These are phyloP conservation scores for Araneus ventricosus DNA, from an alignment of 1,140 invertebrate species.

Conservation along the genomic window DNA sequence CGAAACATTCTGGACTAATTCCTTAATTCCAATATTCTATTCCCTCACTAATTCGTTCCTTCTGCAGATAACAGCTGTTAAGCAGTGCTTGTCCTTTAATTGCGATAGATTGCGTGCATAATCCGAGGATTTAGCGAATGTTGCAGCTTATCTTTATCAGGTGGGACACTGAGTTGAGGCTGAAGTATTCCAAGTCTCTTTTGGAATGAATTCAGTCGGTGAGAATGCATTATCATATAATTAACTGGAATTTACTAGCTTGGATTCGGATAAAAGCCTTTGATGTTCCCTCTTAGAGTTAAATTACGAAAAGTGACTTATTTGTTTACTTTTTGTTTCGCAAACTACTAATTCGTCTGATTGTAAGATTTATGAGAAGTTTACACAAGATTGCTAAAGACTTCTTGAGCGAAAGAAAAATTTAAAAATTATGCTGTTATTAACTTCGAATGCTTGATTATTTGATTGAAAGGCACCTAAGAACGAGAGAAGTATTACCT, in stretches of 20 bases:
- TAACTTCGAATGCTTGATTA: no score
- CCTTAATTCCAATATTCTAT: neutral
- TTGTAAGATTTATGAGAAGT: no score
- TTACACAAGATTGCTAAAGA: no score
- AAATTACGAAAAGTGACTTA: no score
- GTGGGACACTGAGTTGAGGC: neutral
- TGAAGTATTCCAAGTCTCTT: neutral
- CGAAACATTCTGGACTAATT: neutral
- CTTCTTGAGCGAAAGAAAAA: no score
- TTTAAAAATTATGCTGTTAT: no score
- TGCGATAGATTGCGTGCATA: neutral
- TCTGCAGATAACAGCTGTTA: neutral
- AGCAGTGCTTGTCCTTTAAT: neutral
- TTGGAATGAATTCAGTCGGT: neutral
- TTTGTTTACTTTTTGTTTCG: no score
- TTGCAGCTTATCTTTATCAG: constrained; percentile 4
- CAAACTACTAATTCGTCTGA: no score
- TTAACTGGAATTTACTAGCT: neutral
- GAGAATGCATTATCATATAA: neutral
- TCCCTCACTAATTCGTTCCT: neutral
- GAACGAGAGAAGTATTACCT: no score
- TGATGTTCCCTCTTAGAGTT: no score
- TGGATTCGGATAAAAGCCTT: neutral
- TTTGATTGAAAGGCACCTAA: no score
- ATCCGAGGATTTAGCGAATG: neutral